Percentiles rank a stretch among this genome's conserved stretches.
Evolutionary conservation across 2,888 invertebrate genomes (phyloP).

Genomic region (Campoplex capitator): DNA sequence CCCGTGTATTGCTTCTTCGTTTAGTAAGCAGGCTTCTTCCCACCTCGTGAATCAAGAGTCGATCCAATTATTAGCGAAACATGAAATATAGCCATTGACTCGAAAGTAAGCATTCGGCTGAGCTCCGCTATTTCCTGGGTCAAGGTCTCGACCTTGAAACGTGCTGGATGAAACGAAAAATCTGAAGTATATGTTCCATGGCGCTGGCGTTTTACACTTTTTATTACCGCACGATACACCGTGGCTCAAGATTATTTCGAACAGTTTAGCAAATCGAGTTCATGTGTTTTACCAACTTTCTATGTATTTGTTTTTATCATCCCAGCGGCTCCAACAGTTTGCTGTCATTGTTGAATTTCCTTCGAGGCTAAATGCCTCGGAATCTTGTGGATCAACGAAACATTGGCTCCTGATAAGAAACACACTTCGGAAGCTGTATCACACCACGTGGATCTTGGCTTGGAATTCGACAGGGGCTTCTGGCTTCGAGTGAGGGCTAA

Average conservation of each 20-base stretch:
- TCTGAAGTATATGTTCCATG: not conserved
- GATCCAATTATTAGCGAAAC: not conserved
- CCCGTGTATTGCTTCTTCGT: not conserved
- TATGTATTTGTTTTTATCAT: not conserved
- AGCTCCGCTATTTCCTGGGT: conserved; percentile 8
- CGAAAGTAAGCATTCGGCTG: not conserved
- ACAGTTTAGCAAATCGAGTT: not conserved
- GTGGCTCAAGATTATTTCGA: not conserved
- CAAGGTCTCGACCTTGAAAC: conserved; percentile 42
- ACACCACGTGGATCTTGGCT: conserved; percentile 16
- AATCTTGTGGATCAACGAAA: not conserved
- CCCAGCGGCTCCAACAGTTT: not conserved
- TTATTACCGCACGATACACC: not conserved
- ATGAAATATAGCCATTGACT: conserved; percentile 5
- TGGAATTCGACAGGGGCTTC: not conserved
- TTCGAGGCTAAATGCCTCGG: not conserved
- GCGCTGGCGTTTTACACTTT: not conserved
- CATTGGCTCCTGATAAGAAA: not conserved
- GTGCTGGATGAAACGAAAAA: not conserved
- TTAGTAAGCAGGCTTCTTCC: conserved; percentile 5
- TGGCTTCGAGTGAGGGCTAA: not conserved
- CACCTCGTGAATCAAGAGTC: not conserved
- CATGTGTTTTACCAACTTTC: not conserved
- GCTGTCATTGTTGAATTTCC: not conserved
- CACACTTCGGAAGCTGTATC: not conserved